Conservation (phyloP, 2,113 vertebrate species). For the Phaetusa simplex region DNA sequence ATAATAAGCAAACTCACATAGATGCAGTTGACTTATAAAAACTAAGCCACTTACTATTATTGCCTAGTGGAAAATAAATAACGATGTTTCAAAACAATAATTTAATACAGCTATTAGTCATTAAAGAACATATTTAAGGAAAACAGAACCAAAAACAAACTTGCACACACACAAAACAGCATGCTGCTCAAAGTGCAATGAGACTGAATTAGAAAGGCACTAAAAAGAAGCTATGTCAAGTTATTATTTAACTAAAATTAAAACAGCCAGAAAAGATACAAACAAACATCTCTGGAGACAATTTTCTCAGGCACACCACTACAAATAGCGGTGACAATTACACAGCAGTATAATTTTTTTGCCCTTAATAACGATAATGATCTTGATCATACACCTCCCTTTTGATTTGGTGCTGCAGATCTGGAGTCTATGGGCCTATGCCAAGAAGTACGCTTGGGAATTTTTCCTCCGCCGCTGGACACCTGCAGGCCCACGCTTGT, state of each 20-base stretch:
- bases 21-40: not conserved
- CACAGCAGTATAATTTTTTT: not conserved
- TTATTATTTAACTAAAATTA: not conserved
- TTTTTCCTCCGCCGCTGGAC: not conserved
- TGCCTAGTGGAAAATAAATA: slow-evolving; percentile 4
- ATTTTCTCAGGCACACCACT: not conserved
- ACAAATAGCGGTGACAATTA: not conserved
- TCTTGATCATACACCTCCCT: not conserved
- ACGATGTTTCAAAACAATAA: not conserved
- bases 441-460: not conserved
- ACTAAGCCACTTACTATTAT: not conserved
- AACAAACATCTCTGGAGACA: not conserved
- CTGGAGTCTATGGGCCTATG: not conserved
- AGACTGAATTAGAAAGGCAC: not conserved
- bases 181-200: not conserved
- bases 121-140: not conserved
- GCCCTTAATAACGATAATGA: not conserved
- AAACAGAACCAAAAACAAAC: not conserved
- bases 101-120: not conserved
- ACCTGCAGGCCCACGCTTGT: not conserved
- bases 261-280: not conserved
- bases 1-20: not conserved
- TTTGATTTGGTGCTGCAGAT: not conserved
- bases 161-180: not conserved
- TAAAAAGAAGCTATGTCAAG: not conserved